These are phyloP conservation scores for Lasioglossum figueresi DNA, from an alignment of 2,888 invertebrate species.

Conservation along the genomic window DNA sequence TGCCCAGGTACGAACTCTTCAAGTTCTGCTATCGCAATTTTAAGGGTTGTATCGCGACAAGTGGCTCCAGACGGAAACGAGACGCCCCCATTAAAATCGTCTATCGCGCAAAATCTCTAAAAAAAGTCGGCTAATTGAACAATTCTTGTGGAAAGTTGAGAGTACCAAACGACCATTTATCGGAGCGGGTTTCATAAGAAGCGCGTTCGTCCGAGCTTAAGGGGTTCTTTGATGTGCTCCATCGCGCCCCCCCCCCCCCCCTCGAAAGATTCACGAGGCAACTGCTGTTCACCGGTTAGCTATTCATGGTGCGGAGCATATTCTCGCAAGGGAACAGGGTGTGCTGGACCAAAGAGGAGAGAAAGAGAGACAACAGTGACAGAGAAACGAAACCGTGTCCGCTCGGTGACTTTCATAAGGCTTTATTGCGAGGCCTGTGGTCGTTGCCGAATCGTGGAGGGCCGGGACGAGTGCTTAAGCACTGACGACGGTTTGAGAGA, in stretches of 20 bases:
- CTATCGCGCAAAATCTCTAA: neutral
- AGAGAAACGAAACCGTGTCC: neutral
- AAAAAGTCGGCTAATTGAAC: neutral
- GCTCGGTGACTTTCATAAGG: conserved; percentile 44
- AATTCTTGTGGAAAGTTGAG: neutral
- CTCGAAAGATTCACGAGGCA: conserved; percentile 47
- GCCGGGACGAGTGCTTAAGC: conserved; percentile 62
- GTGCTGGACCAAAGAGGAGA: neutral
- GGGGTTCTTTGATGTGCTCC: conserved; percentile 43
- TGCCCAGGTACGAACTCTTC: neutral
- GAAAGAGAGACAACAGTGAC: neutral
- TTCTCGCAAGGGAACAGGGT: conserved; percentile 15
- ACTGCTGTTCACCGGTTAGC: conserved; percentile 30
- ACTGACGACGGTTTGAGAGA: conserved; percentile 80
- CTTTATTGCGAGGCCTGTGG: conserved; percentile 41
- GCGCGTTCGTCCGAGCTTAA: neutral
- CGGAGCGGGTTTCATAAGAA: neutral
- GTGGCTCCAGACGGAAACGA: neutral
- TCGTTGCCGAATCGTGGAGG: conserved; percentile 36
- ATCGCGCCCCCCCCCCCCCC: conserved; percentile 11
- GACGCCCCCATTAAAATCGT: neutral
- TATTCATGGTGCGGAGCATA: conserved; percentile 39
- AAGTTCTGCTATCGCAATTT: neutral
- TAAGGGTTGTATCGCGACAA: neutral
- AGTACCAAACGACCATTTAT: neutral